A percentile compares a stretch with the other conserved stretches of the same genome.
Evolutionary conservation across 1,140 invertebrate genomes (phyloP).

Genomic region (Carcinoscorpius rotundicauda): DNA sequence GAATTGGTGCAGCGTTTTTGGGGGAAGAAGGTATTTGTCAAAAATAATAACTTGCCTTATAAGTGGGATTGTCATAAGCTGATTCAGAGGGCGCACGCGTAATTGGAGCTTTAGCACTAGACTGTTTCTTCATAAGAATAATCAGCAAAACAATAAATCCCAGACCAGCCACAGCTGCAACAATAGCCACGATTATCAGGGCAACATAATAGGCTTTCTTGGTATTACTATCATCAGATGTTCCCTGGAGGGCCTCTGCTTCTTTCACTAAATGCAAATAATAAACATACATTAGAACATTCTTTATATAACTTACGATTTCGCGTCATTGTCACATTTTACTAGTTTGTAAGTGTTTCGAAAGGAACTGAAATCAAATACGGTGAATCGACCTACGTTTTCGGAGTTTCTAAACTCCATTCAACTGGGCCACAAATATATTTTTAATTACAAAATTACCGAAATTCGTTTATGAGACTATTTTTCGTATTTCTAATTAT

Average conservation of each 20-base stretch:
- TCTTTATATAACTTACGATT: neutral
- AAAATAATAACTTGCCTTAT: conserved; percentile 53
- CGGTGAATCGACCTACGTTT: too few species aligned
- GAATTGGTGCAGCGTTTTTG: too few species aligned
- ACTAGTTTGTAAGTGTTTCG: too few species aligned
- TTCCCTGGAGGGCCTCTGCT: conserved; percentile 37
- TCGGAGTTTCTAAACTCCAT: too few species aligned
- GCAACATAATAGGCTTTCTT: conserved; percentile 70
- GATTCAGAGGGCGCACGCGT: conserved; percentile 44
- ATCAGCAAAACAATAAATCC: conserved; percentile 63
- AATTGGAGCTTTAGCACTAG: conserved; percentile 52
- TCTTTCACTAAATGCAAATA: conserved; percentile 46
- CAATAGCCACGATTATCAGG: conserved; percentile 68
- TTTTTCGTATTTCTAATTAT: too few species aligned
- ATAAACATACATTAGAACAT: neutral
- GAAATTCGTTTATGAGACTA: too few species aligned
- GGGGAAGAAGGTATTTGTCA: too few species aligned
- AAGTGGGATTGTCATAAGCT: conserved; percentile 84
- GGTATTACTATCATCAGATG: conserved; percentile 52
- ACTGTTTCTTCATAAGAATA: conserved; percentile 60
- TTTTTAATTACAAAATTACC: too few species aligned
- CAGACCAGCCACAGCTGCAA: conserved; percentile 67
- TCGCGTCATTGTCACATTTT: too few species aligned
- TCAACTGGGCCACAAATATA: too few species aligned
- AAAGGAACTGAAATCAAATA: too few species aligned